Percentiles rank a stretch among this genome's conserved stretches.
Evolutionary conservation across 1,140 invertebrate species (phyloP).

Genomic region (Ephestia elutella): DNA sequence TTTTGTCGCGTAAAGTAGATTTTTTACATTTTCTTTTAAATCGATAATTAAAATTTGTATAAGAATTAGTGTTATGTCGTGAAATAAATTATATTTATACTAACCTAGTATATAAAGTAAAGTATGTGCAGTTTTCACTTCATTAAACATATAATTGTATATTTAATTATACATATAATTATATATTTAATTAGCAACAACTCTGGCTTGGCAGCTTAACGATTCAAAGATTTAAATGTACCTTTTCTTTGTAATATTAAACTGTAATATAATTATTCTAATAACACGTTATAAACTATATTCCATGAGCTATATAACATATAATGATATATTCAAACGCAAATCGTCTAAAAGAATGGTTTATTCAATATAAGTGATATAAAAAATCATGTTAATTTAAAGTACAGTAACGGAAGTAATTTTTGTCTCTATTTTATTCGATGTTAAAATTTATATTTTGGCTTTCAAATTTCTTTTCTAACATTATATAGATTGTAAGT

Average conservation of each 20-base stretch:
- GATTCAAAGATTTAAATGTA: not conserved
- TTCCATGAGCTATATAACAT: not conserved
- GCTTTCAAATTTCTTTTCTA: too few relatives aligned
- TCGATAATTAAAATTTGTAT: not conserved
- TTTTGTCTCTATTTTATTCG: not conserved
- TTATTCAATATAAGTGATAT: too few relatives aligned
- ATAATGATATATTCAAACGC: not conserved
- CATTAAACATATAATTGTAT: not conserved
- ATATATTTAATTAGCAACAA: not conserved
- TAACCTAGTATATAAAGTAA: not conserved
- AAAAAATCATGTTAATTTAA: too few relatives aligned
- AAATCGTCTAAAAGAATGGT: too few relatives aligned
- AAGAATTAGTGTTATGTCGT: not conserved
- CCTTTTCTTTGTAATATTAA: not conserved
- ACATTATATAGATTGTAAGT: too few relatives aligned
- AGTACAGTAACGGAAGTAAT: not conserved
- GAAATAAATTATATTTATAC: not conserved
- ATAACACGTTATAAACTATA: not conserved
- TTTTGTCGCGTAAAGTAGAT: not conserved
- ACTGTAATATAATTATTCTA: not conserved
- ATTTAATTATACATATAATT: too few relatives aligned
- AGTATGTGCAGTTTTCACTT: not conserved
- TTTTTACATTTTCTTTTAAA: not conserved
- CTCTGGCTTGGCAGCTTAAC: not conserved
- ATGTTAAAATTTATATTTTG: not conserved